Percentiles rank a stretch among this genome's conserved stretches.
These are phyloP conservation scores for Monochamus alternatus DNA, from an alignment of 2,888 invertebrate species.

Conservation along the genomic window DNA sequence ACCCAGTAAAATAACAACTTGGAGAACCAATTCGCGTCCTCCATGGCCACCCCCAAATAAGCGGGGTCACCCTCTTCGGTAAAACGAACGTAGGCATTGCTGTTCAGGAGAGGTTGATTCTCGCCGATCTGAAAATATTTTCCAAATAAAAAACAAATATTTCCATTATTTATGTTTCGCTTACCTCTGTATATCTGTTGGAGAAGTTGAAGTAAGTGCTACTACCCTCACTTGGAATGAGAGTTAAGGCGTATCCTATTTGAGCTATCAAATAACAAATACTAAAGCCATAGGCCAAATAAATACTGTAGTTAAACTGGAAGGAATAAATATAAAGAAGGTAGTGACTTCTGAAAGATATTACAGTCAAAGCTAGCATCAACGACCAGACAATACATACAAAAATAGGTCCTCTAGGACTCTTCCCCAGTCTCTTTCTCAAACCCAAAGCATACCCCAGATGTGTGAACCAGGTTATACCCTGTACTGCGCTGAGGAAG, in stretches of 20 bases:
- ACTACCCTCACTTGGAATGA: slow-evolving; percentile 78
- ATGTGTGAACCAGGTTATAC: slow-evolving; percentile 88
- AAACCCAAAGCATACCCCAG: slow-evolving; percentile 82
- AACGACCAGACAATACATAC: slow-evolving; percentile 81
- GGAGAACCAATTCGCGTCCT: slow-evolving; percentile 80
- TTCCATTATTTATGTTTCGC: background rate
- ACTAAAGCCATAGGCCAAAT: slow-evolving; percentile 75
- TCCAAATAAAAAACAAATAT: background rate
- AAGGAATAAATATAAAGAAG: slow-evolving; percentile 68
- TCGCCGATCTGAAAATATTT: slow-evolving; percentile 58
- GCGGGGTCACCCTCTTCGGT: slow-evolving; percentile 79
- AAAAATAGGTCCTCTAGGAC: slow-evolving; percentile 82
- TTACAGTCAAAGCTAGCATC: slow-evolving; percentile 78
- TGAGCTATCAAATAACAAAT: slow-evolving; percentile 78
- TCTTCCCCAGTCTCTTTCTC: slow-evolving; percentile 77
- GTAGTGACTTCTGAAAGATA: slow-evolving; percentile 80
- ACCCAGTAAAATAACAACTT: slow-evolving; percentile 92
- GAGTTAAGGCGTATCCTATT: slow-evolving; percentile 79
- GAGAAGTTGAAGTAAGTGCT: slow-evolving; percentile 69
- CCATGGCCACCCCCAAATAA: slow-evolving; percentile 88
- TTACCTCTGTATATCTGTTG: slow-evolving; percentile 59
- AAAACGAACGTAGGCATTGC: slow-evolving; percentile 77
- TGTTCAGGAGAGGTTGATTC: slow-evolving; percentile 61
- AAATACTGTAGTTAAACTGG: slow-evolving; percentile 63
- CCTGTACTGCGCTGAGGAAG: slow-evolving; percentile 80